Percentiles rank a stretch among this genome's conserved stretches.
Conservation (phyloP, 2,888 invertebrate genomes). For the Lumbricus terrestris region DNA sequence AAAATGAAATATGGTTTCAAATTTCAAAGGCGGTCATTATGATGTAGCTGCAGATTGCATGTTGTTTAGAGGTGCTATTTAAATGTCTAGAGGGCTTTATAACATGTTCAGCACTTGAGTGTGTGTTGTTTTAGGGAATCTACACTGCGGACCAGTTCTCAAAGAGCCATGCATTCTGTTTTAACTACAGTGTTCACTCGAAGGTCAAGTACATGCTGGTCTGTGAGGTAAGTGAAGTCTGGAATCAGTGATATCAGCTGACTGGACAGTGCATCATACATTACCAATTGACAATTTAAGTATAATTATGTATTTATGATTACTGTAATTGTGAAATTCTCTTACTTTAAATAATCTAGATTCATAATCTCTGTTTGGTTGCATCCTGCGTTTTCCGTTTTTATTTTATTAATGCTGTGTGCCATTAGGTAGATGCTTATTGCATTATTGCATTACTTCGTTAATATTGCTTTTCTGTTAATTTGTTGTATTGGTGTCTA, state of each 20-base stretch:
- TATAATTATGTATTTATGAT: too few species aligned
- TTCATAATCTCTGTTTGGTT: not conserved
- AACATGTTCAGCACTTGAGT: not conserved
- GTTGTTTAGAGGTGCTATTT: too few species aligned
- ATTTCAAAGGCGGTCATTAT: not conserved
- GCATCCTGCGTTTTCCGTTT: not conserved
- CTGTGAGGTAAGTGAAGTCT: constrained; percentile 59
- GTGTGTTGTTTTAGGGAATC: constrained; percentile 57
- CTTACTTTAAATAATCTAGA: not conserved
- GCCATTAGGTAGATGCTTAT: not conserved
- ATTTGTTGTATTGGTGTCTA: too few species aligned
- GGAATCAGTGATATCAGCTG: too few species aligned
- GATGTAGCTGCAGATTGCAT: not conserved
- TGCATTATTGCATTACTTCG: too few species aligned
- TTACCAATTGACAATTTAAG: too few species aligned
- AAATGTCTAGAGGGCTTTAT: not conserved
- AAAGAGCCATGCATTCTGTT: constrained; percentile 60
- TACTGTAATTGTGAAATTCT: too few species aligned
- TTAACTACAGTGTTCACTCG: constrained; percentile 48
- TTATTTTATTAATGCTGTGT: not conserved
- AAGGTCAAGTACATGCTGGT: constrained; percentile 60
- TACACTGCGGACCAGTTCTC: constrained; percentile 62
- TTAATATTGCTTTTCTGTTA: not conserved
- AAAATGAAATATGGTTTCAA: not conserved
- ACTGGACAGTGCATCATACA: too few species aligned